Evolutionary conservation across 35 echinoderm and acorn worm genomes (phyloP), one percentile per base, ranked within the genome.

Genomic region (Acanthaster planci): DNA sequence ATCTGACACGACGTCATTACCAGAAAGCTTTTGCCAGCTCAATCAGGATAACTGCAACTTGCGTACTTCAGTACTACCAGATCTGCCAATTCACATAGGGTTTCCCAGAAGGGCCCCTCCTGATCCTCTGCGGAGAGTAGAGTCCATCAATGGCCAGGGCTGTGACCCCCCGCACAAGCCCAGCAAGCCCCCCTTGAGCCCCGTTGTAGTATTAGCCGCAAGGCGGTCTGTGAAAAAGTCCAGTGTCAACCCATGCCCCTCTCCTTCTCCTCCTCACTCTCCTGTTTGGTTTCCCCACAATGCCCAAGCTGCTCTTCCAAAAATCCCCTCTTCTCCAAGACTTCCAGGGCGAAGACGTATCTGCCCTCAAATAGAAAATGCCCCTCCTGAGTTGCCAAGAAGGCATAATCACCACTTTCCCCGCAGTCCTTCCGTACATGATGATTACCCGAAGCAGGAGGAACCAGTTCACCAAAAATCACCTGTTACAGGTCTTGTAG

Each of bases 321-420:
- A 59, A 59, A 59, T 59, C 8, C 56, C 56, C 56, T 59, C 56
- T 14, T 72, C 64, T 31, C 64, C 64, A 23, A 72, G 64, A 72
- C 64, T 72, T 26, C 64, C 64, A 72, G 64, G 64, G 10, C 64
- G 64, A 72, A 72, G 64, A 29, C 64, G 30, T 72, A 72, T 72
- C 26, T 29, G 10, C 30, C 64, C 64, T 72, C 0, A 2, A 7
- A 19, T 26, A 5, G 42, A 47, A 47, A 12, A 67, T 8, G 7
- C 21, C 30, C 64, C 30, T 72, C 64, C 64, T 29, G 64, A 72
- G 64, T 31, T 72, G 26, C 64, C 64, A 31, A 72, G 64, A 72
- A 72, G 64, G 8, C 23, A 72, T 34, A 72, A 36, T 72, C 1
- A 35, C 23, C 64, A 36, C 64, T 29, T 29, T 34, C 23, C 30